Percentiles rank a stretch among this genome's conserved stretches.
These are phyloP conservation scores for Teleopsis dalmanni DNA, from an alignment of 1,140 invertebrate species.

Conservation along the genomic window DNA sequence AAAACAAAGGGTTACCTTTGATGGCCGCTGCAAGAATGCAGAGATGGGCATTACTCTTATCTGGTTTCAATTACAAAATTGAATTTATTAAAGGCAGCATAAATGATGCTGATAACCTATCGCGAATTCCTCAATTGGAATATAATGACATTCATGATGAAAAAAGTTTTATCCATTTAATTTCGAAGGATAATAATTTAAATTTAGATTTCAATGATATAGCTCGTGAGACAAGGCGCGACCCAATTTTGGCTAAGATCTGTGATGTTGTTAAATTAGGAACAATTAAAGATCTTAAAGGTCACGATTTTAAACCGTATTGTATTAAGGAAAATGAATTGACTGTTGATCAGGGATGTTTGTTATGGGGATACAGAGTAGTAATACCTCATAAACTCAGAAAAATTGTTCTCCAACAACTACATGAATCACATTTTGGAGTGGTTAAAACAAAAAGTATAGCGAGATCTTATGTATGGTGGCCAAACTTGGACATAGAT, in stretches of 20 bases:
- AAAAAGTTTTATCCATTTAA: slow-evolving; percentile 2
- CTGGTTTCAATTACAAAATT: slow-evolving; percentile 17
- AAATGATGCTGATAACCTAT: slow-evolving; percentile 3
- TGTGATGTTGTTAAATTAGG: background rate
- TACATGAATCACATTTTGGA: slow-evolving; percentile 47
- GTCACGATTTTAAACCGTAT: background rate
- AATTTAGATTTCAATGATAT: slow-evolving; percentile 1
- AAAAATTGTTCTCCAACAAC: background rate
- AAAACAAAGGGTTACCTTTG: slow-evolving; percentile 20
- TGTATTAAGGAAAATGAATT: background rate
- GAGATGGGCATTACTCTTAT: slow-evolving; percentile 21
- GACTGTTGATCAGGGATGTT: background rate
- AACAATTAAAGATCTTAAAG: background rate
- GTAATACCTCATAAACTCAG: background rate
- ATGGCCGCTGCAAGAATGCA: slow-evolving; percentile 28
- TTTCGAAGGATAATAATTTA: background rate
- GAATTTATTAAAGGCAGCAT: slow-evolving; percentile 5
- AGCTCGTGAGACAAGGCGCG: background rate
- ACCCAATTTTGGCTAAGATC: background rate
- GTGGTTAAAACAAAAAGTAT: slow-evolving; percentile 49
- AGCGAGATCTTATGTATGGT: slow-evolving; percentile 47
- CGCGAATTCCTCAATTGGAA: slow-evolving; percentile 1
- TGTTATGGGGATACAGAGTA: background rate
- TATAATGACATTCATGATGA: background rate
- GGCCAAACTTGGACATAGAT: slow-evolving; percentile 47